Evolutionary conservation across 2,888 invertebrate species (phyloP).

Genomic region (Galerucella calmariensis): DNA sequence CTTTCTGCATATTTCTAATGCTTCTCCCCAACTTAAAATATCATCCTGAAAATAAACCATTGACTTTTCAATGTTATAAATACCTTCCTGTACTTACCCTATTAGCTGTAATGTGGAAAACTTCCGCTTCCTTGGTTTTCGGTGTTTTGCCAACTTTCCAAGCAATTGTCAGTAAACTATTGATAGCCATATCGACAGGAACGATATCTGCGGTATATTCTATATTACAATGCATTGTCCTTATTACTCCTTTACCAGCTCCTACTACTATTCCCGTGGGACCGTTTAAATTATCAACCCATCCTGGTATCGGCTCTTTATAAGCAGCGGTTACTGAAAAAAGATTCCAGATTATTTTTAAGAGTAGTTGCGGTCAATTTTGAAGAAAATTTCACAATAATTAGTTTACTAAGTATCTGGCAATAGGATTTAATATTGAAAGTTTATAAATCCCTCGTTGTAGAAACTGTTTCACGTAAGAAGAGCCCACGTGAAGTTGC

Average conservation of each 20-base stretch:
- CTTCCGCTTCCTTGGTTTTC: slow-evolving; percentile 50
- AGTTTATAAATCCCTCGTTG: no score
- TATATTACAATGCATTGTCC: slow-evolving; percentile 82
- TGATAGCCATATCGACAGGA: slow-evolving; percentile 84
- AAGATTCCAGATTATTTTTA: slow-evolving; percentile 1
- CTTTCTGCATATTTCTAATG: slow-evolving; percentile 74
- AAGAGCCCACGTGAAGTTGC: no score
- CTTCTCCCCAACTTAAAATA: slow-evolving; percentile 86
- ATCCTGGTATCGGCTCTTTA: slow-evolving; percentile 84
- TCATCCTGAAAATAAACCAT: slow-evolving; percentile 67
- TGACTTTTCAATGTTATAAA: not conserved
- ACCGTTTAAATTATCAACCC: slow-evolving; percentile 93
- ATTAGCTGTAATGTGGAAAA: slow-evolving; percentile 59
- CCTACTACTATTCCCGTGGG: slow-evolving; percentile 86
- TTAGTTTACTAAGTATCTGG: no score
- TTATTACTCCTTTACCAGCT: slow-evolving; percentile 85
- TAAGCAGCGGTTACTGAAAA: slow-evolving; percentile 80
- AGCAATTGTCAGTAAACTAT: slow-evolving; percentile 80
- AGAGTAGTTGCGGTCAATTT: not conserved
- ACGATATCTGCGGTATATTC: slow-evolving; percentile 75
- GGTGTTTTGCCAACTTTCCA: slow-evolving; percentile 70
- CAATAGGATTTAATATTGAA: no score
- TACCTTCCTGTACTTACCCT: slow-evolving; percentile 48
- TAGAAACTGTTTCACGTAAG: no score
- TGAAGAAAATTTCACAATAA: no score